A percentile compares a stretch with the other conserved stretches of the same genome.
These are phyloP conservation scores for Esox lucius DNA, from an alignment of 2,797 vertebrate genomes.

Conservation along the genomic window DNA sequence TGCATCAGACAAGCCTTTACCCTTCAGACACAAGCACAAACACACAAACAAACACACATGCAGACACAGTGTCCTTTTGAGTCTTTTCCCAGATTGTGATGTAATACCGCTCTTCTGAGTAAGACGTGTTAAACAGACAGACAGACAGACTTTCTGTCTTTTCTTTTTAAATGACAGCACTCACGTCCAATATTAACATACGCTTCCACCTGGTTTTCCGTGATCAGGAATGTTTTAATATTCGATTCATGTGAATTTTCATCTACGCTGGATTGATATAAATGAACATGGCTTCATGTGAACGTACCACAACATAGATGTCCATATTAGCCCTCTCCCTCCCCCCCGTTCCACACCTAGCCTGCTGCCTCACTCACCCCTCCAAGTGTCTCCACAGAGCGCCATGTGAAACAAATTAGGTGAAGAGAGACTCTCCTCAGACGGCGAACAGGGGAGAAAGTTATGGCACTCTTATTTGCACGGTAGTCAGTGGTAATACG, in stretches of 20 bases:
- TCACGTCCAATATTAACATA: not conserved
- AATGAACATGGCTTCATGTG: not conserved
- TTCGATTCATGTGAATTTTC: not conserved
- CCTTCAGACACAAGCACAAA: constrained; percentile 34
- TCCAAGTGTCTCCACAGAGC: not conserved
- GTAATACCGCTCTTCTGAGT: constrained; percentile 56
- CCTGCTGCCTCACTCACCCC: not conserved
- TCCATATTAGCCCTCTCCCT: not conserved
- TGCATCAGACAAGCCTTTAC: too few species aligned
- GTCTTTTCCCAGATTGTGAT: constrained; percentile 45
- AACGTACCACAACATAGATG: not conserved
- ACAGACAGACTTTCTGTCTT: constrained; percentile 21
- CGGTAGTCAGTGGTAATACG: constrained; percentile 33
- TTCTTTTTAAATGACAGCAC: constrained; percentile 1
- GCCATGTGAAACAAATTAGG: not conserved
- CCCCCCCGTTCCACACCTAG: not conserved
- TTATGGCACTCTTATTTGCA: constrained; percentile 42
- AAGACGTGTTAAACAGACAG: constrained; percentile 51
- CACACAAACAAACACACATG: constrained; percentile 29
- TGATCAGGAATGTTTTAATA: not conserved
- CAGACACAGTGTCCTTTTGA: constrained; percentile 30
- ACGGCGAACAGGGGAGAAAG: constrained; percentile 6
- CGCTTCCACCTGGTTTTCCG: not conserved
- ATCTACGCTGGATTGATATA: too few species aligned
- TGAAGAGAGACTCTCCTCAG: constrained; percentile 24